Conservation (phyloP, 1,140 invertebrate genomes). For the Rhyzopertha dominica region DNA sequence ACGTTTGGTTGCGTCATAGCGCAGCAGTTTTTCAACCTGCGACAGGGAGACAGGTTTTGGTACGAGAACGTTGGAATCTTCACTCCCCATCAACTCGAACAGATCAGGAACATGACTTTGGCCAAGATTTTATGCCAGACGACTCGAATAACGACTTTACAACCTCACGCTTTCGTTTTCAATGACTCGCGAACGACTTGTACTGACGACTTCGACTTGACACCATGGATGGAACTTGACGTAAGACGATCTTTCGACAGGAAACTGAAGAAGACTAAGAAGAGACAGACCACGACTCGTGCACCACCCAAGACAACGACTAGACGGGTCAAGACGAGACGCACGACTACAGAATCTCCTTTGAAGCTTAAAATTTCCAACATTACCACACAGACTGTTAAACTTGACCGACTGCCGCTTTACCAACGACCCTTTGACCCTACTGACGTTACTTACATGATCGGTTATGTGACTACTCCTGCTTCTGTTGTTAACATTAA, state of each 20-base stretch:
- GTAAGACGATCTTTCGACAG: slow-evolving; percentile 19
- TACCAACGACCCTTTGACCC: no score
- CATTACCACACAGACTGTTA: no score
- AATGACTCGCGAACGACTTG: slow-evolving; percentile 62
- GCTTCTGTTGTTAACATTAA: no score
- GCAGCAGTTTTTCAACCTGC: slow-evolving; percentile 82
- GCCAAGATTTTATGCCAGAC: slow-evolving; percentile 84
- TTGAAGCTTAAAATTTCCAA: no score
- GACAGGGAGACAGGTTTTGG: slow-evolving; percentile 91
- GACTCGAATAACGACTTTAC: slow-evolving; percentile 64
- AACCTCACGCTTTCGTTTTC: slow-evolving; percentile 68
- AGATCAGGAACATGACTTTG: slow-evolving; percentile 74
- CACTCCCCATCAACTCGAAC: slow-evolving; percentile 75
- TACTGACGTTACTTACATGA: no score
- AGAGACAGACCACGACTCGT: neutral
- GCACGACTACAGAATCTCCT: no score
- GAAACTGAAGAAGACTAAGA: neutral
- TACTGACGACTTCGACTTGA: slow-evolving; percentile 66
- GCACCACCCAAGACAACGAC: no score
- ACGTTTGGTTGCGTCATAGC: slow-evolving; percentile 95
- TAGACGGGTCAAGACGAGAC: no score
- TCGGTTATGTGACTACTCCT: no score
- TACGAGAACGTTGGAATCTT: slow-evolving; percentile 78
- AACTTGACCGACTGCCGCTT: no score
- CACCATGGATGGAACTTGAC: slow-evolving; percentile 54